Percentiles rank a stretch among this genome's conserved stretches.
These are phyloP conservation scores for Orius laevigatus DNA, from an alignment of 1,140 invertebrate species.

Conservation along the genomic window DNA sequence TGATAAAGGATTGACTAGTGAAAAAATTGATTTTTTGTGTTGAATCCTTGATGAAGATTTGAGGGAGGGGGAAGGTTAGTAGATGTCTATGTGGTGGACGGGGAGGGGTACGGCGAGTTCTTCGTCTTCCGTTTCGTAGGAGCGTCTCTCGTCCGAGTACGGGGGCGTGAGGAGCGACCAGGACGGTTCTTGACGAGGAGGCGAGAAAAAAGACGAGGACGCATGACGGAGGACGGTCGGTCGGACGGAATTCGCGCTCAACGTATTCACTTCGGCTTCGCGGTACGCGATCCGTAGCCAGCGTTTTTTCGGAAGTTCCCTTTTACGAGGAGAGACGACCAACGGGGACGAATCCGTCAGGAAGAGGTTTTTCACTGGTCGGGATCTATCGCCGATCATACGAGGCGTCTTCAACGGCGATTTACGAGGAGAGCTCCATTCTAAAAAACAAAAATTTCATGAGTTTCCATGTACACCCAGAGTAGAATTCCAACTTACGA, in stretches of 20 bases:
- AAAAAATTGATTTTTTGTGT: too few relatives aligned
- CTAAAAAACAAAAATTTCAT: background rate
- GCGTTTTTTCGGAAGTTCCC: conserved; percentile 12
- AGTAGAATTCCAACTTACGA: too few relatives aligned
- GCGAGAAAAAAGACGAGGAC: background rate
- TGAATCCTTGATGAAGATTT: too few relatives aligned
- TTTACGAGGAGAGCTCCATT: background rate
- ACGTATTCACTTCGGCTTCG: conserved; percentile 7
- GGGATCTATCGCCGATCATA: background rate
- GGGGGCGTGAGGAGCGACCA: conserved; percentile 4
- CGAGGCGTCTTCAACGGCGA: conserved; percentile 2
- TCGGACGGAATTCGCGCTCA: conserved; percentile 4
- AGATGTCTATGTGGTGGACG: too few relatives aligned
- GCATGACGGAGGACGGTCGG: conserved; percentile 13
- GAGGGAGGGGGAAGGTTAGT: too few relatives aligned
- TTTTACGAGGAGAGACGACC: conserved; percentile 4
- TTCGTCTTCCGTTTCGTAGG: conserved; percentile 4
- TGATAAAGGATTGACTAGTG: too few relatives aligned
- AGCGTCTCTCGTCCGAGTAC: conserved; percentile 1
- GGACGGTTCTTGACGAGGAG: background rate
- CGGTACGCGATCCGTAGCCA: conserved; percentile 13
- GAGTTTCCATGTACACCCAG: too few relatives aligned
- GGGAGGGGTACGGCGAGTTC: conserved; percentile 6
- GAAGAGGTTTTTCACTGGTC: conserved; percentile 1
- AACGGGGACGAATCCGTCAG: background rate